Evolutionary conservation across 30 jellyfish, hydroid and myxozoan species (phyloP).

Genomic region (Aurelia sp.): DNA sequence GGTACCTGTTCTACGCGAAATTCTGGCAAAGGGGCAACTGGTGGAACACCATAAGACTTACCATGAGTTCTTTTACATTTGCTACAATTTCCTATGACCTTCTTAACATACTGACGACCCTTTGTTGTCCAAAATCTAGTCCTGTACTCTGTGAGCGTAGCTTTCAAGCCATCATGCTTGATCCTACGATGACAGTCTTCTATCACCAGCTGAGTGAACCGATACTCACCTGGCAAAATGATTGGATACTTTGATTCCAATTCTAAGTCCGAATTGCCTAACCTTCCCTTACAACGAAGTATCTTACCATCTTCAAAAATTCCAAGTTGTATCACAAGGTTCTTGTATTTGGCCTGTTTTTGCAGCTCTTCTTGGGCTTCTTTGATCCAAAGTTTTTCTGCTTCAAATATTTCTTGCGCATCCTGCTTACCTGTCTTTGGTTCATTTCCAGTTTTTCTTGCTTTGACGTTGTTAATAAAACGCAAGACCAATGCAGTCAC

Average conservation of each 20-base stretch:
- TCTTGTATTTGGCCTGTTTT: no score
- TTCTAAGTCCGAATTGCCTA: neutral
- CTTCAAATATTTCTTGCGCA: slow-evolving; percentile 21
- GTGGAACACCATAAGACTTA: no score
- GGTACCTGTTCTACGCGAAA: no score
- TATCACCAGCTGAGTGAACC: no score
- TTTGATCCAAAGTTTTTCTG: slow-evolving; percentile 40
- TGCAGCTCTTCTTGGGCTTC: no score
- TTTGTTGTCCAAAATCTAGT: slow-evolving; percentile 66
- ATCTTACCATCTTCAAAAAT: slow-evolving; percentile 1
- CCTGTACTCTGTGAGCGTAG: no score
- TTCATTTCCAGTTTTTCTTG: no score
- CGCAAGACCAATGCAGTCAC: slow-evolving; percentile 25
- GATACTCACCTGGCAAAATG: slow-evolving; percentile 24
- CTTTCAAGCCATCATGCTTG: slow-evolving; percentile 5
- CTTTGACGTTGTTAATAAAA: slow-evolving; percentile 10
- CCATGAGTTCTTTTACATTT: no score
- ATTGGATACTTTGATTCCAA: slow-evolving; percentile 39
- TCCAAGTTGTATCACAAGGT: no score
- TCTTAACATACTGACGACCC: slow-evolving; percentile 65
- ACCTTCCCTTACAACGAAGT: no score
- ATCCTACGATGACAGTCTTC: slow-evolving; percentile 48
- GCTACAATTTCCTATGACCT: neutral
- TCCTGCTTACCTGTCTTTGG: neutral
- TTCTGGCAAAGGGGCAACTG: no score